These are phyloP conservation scores for Amphiprion ocellaris DNA, from an alignment of 2,113 vertebrate genomes.

Conservation along the genomic window DNA sequence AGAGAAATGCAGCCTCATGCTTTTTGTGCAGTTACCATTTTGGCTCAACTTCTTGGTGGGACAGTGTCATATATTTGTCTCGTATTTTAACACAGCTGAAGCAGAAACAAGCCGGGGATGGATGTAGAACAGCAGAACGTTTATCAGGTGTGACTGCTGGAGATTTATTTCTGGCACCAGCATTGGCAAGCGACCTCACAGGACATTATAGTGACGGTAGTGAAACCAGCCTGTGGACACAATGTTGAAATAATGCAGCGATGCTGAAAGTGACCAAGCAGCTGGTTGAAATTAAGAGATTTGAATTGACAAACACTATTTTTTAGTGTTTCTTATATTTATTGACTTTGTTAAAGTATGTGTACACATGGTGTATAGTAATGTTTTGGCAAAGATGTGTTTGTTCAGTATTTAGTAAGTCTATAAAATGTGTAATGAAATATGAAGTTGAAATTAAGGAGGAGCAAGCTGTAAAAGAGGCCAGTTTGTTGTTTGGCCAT, in stretches of 20 bases:
- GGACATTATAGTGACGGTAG: background rate
- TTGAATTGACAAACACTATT: conserved; percentile 16
- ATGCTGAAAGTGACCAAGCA: conserved; percentile 22
- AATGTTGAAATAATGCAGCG: conserved; percentile 10
- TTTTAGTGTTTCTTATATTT: conserved; percentile 55
- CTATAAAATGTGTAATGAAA: conserved; percentile 42
- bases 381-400: conserved; percentile 53
- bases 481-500: conserved; percentile 38
- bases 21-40: too few relatives aligned
- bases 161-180: background rate
- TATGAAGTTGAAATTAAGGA: conserved; percentile 21
- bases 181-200: background rate
- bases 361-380: conserved; percentile 56
- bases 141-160: background rate
- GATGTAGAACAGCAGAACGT: background rate
- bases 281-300: background rate
- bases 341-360: conserved; percentile 37
- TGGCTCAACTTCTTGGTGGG: too few relatives aligned
- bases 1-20: too few relatives aligned
- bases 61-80: background rate
- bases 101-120: background rate
- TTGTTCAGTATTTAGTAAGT: conserved; percentile 54
- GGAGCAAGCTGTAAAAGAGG: conserved; percentile 15
- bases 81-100: background rate
- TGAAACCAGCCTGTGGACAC: conserved; percentile 6